phyloP scores from a whole-genome alignment of 2,888 invertebrate genomes.

The Leptothorax acervorum region DNA sequence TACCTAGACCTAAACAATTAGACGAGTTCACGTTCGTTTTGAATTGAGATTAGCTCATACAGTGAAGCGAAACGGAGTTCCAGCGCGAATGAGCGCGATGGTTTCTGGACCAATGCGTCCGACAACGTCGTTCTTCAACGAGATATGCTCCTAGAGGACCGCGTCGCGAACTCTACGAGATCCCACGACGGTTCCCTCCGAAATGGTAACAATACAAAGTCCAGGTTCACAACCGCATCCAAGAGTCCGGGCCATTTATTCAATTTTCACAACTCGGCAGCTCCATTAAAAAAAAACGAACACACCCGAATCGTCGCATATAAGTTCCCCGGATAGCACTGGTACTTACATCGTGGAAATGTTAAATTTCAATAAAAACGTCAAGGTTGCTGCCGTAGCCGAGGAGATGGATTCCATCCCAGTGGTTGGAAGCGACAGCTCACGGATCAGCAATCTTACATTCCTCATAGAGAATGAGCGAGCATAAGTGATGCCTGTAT shows the following conservation, averaged over 20 bases:
- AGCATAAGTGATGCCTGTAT: not conserved
- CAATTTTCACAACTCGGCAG: not conserved
- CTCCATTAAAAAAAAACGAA: not conserved
- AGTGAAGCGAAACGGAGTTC: conserved; percentile 62
- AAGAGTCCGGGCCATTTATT: not conserved
- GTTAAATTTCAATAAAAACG: conserved; percentile 47
- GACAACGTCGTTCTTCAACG: not conserved
- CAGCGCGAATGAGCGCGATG: not conserved
- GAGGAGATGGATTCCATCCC: conserved; percentile 11
- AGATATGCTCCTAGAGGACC: conserved; percentile 51
- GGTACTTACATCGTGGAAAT: conserved; percentile 77
- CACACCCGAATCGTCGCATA: not conserved
- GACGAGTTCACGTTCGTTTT: too few species aligned
- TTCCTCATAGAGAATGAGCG: conserved; percentile 77
- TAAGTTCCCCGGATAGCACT: conserved; percentile 69
- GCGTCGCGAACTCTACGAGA: conserved; percentile 36
- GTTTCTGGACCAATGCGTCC: not conserved
- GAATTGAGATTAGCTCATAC: too few species aligned
- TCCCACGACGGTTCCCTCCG: not conserved
- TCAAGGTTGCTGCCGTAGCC: not conserved
- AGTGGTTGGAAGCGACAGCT: conserved; percentile 66
- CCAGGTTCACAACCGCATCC: conserved; percentile 42
- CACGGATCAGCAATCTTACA: conserved; percentile 75
- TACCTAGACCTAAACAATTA: too few species aligned
- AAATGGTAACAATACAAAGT: not conserved